A percentile compares a stretch with the other conserved stretches of the same genome.
Conservation (phyloP, 2,113 vertebrate genomes). For the Scophthalmus maximus region DNA sequence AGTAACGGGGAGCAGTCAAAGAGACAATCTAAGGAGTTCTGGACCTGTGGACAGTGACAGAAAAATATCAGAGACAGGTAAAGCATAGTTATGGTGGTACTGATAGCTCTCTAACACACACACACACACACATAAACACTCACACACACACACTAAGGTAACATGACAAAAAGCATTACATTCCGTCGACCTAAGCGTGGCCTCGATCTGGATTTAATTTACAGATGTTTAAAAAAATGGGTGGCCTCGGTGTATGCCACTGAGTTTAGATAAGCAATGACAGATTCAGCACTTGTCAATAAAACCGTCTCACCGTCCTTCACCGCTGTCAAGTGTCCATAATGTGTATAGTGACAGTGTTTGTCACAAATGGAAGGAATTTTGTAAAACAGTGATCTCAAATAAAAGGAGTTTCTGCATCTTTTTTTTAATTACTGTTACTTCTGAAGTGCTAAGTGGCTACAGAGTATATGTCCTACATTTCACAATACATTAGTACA, state of each 20-base stretch:
- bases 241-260: no score
- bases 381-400: no score
- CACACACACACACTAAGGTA: no score
- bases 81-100: background rate
- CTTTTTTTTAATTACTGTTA: background rate
- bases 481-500: background rate
- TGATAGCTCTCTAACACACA: no score
- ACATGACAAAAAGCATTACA: no score
- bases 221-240: conserved; percentile 14
- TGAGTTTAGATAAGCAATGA: background rate
- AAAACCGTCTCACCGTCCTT: conserved; percentile 5
- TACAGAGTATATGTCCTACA: background rate
- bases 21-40: background rate
- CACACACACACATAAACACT: no score
- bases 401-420: no score
- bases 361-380: background rate
- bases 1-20: background rate
- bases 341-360: background rate
- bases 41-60: background rate
- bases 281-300: background rate
- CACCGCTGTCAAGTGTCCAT: background rate
- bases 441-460: background rate
- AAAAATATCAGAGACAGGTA: background rate
- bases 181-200: conserved; percentile 28
- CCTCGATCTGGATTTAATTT: conserved; percentile 33